phyloP scores from a whole-genome alignment of 92 coral and sea anemone species.

The Isaurus tuberculatus region DNA sequence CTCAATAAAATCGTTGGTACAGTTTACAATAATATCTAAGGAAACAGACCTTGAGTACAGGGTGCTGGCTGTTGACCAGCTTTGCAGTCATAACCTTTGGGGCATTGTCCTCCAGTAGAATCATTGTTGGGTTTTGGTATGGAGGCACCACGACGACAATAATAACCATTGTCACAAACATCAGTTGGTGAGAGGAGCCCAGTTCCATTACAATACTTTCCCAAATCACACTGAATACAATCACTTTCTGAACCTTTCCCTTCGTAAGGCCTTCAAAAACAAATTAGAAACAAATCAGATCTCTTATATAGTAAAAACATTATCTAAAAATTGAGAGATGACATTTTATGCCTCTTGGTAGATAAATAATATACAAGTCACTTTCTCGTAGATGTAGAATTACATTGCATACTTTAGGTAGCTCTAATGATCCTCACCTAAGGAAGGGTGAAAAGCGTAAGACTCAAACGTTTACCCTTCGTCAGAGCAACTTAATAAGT shows the following conservation, averaged over 20 bases:
- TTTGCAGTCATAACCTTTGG: slow-evolving; percentile 76
- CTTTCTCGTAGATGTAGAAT: no score
- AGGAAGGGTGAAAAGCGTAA: no score
- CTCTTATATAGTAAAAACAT: background rate
- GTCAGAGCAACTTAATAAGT: no score
- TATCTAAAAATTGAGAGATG: background rate
- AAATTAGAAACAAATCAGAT: background rate
- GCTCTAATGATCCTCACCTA: no score
- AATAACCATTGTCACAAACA: slow-evolving; percentile 80
- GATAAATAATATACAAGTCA: no score
- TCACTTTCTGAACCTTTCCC: slow-evolving; percentile 61
- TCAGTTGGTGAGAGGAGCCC: slow-evolving; percentile 66
- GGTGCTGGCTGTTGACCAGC: slow-evolving; percentile 79
- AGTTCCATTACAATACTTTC: slow-evolving; percentile 87
- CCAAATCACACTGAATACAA: slow-evolving; percentile 79
- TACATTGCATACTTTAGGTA: no score
- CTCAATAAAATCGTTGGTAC: background rate
- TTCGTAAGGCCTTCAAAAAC: slow-evolving; percentile 52
- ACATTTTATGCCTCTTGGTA: no score
- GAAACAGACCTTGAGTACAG: slow-evolving; percentile 75
- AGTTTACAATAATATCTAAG: background rate
- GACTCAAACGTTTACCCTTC: no score
- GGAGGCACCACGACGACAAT: slow-evolving; percentile 77
- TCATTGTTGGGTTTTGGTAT: slow-evolving; percentile 92
- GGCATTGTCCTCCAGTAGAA: slow-evolving; percentile 90